phyloP scores from a whole-genome alignment of 2,113 vertebrate species.

The Amphiprion percula region DNA sequence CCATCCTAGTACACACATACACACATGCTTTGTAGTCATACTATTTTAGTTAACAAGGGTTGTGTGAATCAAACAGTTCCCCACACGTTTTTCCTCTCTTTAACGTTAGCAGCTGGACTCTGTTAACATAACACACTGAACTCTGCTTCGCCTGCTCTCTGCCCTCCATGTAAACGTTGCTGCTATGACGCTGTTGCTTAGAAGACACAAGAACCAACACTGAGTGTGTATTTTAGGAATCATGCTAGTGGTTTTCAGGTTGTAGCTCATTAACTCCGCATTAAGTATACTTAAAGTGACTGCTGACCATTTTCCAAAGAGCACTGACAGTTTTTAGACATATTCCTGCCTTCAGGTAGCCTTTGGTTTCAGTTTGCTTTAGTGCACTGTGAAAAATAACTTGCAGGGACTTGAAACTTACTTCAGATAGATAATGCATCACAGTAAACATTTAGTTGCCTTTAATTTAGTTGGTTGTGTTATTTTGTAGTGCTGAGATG shows the following conservation, averaged over 20 bases:
- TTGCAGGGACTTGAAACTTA: not conserved
- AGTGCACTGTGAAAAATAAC: not conserved
- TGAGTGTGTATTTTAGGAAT: slow-evolving; percentile 14
- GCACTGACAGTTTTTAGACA: not conserved
- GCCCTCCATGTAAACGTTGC: slow-evolving; percentile 18
- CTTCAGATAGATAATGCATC: not conserved
- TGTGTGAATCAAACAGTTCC: slow-evolving; percentile 25
- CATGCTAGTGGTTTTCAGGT: slow-evolving; percentile 18
- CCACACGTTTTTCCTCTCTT: slow-evolving; percentile 11
- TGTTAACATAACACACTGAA: slow-evolving; percentile 49
- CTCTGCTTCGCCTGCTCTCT: slow-evolving; percentile 25
- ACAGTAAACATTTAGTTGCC: not conserved
- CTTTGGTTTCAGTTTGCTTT: slow-evolving; percentile 7
- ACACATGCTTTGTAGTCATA: not conserved
- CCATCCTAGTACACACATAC: not conserved
- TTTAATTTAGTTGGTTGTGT: not conserved
- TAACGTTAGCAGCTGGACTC: slow-evolving; percentile 49
- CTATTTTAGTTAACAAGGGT: slow-evolving; percentile 32
- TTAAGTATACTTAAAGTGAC: slow-evolving; percentile 13
- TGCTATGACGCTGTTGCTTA: slow-evolving; percentile 11
- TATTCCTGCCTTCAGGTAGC: not conserved
- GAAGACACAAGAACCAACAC: not conserved
- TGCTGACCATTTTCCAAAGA: slow-evolving; percentile 15
- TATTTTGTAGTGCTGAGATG: not conserved
- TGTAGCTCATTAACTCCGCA: slow-evolving; percentile 27